Percentiles rank a stretch among this genome's conserved stretches.
Evolutionary conservation across 2,113 vertebrate species (phyloP).

Genomic region (Martes martes): DNA sequence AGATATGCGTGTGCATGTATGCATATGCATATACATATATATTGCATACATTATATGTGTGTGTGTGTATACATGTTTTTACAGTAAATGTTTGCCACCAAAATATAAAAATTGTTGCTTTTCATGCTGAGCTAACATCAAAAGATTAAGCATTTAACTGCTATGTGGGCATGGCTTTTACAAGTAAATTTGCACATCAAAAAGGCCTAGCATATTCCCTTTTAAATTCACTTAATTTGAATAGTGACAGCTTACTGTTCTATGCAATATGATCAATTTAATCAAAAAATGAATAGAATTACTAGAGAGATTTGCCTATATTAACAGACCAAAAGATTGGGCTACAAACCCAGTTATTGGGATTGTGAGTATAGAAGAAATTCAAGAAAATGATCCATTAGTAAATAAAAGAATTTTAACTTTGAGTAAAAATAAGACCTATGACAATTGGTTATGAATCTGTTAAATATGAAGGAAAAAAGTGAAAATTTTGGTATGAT

Average conservation of each 20-base stretch:
- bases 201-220: slow-evolving; percentile 42
- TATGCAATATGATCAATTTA: slow-evolving; percentile 57
- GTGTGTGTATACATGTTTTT: background rate
- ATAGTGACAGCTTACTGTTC: slow-evolving; percentile 27
- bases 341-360: slow-evolving; percentile 14
- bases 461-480: background rate
- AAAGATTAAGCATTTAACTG: slow-evolving; percentile 58
- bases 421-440: slow-evolving; percentile 50
- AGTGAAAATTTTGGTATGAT: background rate
- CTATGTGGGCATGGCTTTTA: slow-evolving; percentile 31
- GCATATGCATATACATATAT: background rate
- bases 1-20: background rate
- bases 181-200: slow-evolving; percentile 62
- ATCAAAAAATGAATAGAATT: slow-evolving; percentile 48
- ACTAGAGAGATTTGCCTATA: slow-evolving; percentile 30
- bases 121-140: slow-evolving; percentile 62
- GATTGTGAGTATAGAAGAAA: background rate
- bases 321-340: slow-evolving; percentile 37
- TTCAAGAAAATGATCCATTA: slow-evolving; percentile 46
- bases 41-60: background rate
- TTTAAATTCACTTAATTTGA: slow-evolving; percentile 67
- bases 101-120: slow-evolving; percentile 58
- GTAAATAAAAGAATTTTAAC: slow-evolving; percentile 50
- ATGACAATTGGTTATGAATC: slow-evolving; percentile 6
- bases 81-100: slow-evolving; percentile 39